phyloP scores from a whole-genome alignment of 2,113 vertebrate species.

The Chlorodrepanis virens region DNA sequence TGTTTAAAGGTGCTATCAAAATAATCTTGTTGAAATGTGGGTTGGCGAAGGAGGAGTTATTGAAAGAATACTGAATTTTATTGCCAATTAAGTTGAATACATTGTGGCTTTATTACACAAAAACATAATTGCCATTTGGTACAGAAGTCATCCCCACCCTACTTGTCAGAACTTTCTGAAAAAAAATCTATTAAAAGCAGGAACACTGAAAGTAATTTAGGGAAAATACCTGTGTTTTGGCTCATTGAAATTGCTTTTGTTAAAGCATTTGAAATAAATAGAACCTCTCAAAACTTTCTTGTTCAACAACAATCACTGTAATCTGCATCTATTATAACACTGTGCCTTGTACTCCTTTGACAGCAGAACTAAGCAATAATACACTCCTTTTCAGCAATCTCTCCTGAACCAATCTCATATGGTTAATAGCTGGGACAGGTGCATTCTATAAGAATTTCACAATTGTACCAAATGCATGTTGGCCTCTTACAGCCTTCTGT shows the following conservation, averaged over 20 bases:
- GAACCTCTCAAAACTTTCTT: neutral
- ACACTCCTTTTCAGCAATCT: neutral
- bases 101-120: neutral
- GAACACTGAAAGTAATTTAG: slow-evolving; percentile 3
- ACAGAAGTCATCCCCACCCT: neutral
- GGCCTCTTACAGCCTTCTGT: neutral
- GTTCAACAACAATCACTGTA: slow-evolving; percentile 7
- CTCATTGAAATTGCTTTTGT: slow-evolving; percentile 1
- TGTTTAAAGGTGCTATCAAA: neutral
- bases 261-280: slow-evolving; percentile 25
- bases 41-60: neutral
- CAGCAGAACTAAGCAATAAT: neutral
- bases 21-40: neutral
- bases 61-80: neutral
- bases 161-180: neutral
- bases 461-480: neutral
- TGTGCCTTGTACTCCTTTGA: neutral
- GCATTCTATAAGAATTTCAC: neutral
- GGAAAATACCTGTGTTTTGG: slow-evolving; percentile 1
- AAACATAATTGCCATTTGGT: neutral
- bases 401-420: neutral
- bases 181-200: slow-evolving; percentile 8
- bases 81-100: neutral
- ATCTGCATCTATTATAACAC: slow-evolving; percentile 21
- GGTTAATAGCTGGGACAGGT: slow-evolving; percentile 6